phyloP scores from a whole-genome alignment of 2,888 invertebrate species.

The Alviniconcha strummeri region DNA sequence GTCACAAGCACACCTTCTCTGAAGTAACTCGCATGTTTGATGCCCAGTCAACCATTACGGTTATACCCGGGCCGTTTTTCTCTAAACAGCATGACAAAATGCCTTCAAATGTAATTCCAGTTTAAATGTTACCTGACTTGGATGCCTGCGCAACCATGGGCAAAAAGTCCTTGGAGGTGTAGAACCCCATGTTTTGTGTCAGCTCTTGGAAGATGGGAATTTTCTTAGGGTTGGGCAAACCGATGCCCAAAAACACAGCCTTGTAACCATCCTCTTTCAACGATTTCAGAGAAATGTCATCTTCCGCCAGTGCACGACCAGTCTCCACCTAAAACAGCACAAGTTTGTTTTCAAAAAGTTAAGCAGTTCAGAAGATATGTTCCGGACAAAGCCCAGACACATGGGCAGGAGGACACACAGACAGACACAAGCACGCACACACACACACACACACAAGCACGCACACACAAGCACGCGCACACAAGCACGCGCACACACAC shows the following conservation, averaged over 20 bases:
- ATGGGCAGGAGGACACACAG: background rate
- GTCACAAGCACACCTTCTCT: too few relatives aligned
- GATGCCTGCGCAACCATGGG: slow-evolving; percentile 91
- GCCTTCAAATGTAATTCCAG: too few relatives aligned
- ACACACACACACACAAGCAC: background rate
- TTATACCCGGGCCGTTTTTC: too few relatives aligned
- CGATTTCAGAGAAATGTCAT: slow-evolving; percentile 76
- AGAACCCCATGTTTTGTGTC: slow-evolving; percentile 89
- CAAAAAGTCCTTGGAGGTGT: slow-evolving; percentile 94
- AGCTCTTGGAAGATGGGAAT: slow-evolving; percentile 82
- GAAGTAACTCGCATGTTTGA: too few relatives aligned
- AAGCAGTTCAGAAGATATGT: too few relatives aligned
- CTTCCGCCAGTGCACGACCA: slow-evolving; percentile 81
- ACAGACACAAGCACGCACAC: background rate
- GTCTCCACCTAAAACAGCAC: slow-evolving; percentile 75
- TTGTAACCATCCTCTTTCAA: slow-evolving; percentile 82
- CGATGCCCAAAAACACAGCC: slow-evolving; percentile 82
- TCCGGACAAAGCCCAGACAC: background rate
- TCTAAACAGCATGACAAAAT: too few relatives aligned
- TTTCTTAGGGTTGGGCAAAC: slow-evolving; percentile 89
- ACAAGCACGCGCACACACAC: too few relatives aligned
- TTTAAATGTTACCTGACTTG: slow-evolving; percentile 84
- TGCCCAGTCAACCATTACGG: too few relatives aligned
- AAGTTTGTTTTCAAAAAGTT: background rate
- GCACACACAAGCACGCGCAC: too few relatives aligned